A percentile compares a stretch with the other conserved stretches of the same genome.
These are phyloP conservation scores for Gastracanthus pulcherrimus DNA, from an alignment of 2,888 invertebrate species.

Conservation along the genomic window DNA sequence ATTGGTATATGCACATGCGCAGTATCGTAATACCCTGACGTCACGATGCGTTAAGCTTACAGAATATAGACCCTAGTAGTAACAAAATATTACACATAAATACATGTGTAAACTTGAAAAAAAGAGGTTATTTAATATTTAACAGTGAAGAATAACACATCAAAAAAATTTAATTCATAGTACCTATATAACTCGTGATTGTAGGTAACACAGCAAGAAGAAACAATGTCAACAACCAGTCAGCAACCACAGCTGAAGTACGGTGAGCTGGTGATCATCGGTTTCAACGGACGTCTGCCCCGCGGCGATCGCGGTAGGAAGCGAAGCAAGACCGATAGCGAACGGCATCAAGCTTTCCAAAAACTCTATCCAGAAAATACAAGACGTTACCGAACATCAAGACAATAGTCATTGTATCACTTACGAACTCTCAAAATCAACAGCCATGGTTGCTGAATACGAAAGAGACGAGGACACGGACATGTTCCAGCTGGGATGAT, in stretches of 20 bases:
- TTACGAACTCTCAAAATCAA: slow-evolving; percentile 95
- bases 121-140: too few relatives aligned
- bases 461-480: slow-evolving; percentile 96
- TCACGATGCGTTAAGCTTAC: too few relatives aligned
- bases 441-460: slow-evolving; percentile 99
- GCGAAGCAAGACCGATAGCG: slow-evolving; percentile 90
- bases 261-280: slow-evolving; percentile 17
- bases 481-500: slow-evolving; percentile 99
- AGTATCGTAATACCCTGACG: too few relatives aligned
- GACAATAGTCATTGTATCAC: slow-evolving; percentile 97
- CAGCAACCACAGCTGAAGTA: slow-evolving; percentile 2
- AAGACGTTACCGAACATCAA: slow-evolving; percentile 95
- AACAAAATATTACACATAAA: too few relatives aligned
- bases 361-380: slow-evolving; percentile 96
- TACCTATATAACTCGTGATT: too few relatives aligned
- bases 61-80: too few relatives aligned
- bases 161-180: too few relatives aligned
- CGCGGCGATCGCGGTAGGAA: slow-evolving; percentile 96
- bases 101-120: too few relatives aligned
- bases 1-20: too few relatives aligned
- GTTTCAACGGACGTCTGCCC: slow-evolving; percentile 94
- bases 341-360: slow-evolving; percentile 96
- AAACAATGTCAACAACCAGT: background rate
- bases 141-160: too few relatives aligned
- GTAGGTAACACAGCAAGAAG: too few relatives aligned